Conservation (phyloP, 2,113 vertebrate species). For the Nannospalax galili region DNA sequence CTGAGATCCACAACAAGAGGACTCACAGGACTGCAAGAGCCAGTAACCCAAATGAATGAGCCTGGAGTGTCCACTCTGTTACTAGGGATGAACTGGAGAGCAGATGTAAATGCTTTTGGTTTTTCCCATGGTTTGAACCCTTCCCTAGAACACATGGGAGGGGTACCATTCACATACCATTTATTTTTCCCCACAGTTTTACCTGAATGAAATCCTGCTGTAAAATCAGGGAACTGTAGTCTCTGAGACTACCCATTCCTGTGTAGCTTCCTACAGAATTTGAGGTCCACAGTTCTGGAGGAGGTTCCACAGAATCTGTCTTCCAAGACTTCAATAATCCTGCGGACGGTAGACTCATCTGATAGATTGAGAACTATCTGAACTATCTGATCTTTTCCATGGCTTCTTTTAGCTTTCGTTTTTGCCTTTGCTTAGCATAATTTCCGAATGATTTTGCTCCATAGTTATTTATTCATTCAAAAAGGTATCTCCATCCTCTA, state of each 20-base stretch:
- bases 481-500: too few species aligned
- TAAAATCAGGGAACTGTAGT: conserved; percentile 94
- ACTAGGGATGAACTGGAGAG: conserved; percentile 88
- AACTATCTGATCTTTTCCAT: too few species aligned
- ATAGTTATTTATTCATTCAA: too few species aligned
- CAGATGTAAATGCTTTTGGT: conserved; percentile 83
- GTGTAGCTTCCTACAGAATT: conserved; percentile 97
- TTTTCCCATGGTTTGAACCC: conserved; percentile 82
- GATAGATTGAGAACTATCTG: too few species aligned
- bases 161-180: conserved; percentile 79
- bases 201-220: conserved; percentile 84
- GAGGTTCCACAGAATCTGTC: conserved; percentile 93
- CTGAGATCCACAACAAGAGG: conserved; percentile 94
- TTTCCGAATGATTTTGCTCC: too few species aligned
- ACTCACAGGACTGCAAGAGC: conserved; percentile 87
- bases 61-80: conserved; percentile 73
- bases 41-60: conserved; percentile 84
- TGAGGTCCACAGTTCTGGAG: conserved; percentile 94
- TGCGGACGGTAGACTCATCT: not conserved
- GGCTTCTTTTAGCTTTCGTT: too few species aligned
- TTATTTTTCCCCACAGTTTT: conserved; percentile 86
- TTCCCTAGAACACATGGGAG: conserved; percentile 84
- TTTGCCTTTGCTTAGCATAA: too few species aligned
- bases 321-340: conserved; percentile 90
- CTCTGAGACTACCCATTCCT: conserved; percentile 93